Evolutionary conservation across 2,113 vertebrate species (phyloP).

Genomic region (Hippocampus zosterae): DNA sequence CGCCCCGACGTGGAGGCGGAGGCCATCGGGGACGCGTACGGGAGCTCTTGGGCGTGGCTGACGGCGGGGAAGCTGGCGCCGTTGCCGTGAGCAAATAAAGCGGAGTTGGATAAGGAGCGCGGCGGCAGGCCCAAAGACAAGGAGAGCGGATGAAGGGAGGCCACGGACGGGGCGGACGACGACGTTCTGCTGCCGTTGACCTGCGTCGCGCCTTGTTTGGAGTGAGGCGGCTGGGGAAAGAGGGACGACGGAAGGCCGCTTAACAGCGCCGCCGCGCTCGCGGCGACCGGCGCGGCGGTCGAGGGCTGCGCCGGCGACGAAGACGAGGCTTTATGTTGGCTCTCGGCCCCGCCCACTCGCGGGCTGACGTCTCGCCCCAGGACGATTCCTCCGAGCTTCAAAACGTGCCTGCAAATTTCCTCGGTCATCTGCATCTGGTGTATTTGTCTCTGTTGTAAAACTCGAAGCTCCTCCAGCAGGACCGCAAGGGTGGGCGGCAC

Average conservation of each 20-base stretch:
- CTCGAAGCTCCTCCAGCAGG: conserved; percentile 84
- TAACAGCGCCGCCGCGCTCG: conserved; percentile 48
- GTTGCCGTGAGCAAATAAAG: conserved; percentile 58
- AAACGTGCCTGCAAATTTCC: conserved; percentile 87
- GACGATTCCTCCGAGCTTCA: conserved; percentile 77
- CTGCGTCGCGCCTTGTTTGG: conserved; percentile 60
- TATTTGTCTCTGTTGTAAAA: conserved; percentile 88
- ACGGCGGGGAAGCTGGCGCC: conserved; percentile 52
- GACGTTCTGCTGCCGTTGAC: conserved; percentile 50
- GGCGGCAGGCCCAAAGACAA: conserved; percentile 69
- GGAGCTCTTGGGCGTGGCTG: conserved; percentile 66
- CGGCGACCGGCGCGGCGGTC: conserved; percentile 45
- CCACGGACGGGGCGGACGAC: conserved; percentile 57
- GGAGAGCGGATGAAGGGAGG: conserved; percentile 69
- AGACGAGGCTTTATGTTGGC: conserved; percentile 51
- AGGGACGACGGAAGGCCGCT: conserved; percentile 63
- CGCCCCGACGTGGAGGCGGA: conserved; percentile 57
- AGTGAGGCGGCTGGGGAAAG: conserved; percentile 56
- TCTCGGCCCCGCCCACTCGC: conserved; percentile 48
- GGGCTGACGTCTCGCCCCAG: conserved; percentile 69
- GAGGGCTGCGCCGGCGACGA: conserved; percentile 58
- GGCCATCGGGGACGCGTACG: conserved; percentile 55
- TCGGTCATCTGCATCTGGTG: conserved; percentile 95
- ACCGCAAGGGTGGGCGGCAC: conserved; percentile 75
- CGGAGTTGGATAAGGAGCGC: conserved; percentile 72